Conservation (phyloP, 1,140 invertebrate species). For the Phthorimaea operculella region DNA sequence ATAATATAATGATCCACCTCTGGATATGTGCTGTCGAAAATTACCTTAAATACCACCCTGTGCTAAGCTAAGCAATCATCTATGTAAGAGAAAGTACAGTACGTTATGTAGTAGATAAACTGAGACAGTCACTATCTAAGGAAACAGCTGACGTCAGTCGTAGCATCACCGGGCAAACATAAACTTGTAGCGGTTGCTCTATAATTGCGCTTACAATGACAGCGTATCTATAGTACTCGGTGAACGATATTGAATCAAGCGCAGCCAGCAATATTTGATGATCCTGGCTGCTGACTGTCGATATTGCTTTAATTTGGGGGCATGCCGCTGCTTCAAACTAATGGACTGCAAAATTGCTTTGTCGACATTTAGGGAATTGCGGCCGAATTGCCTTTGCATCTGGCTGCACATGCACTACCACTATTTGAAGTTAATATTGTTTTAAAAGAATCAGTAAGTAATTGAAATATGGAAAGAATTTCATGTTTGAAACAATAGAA, state of each 20-base stretch:
- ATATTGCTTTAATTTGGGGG: constrained; percentile 1
- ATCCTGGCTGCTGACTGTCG: not conserved
- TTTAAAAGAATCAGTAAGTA: too few species aligned
- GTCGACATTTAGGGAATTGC: not conserved
- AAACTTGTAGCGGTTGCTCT: not conserved
- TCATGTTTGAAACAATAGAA: too few species aligned
- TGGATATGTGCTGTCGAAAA: too few species aligned
- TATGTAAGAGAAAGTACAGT: too few species aligned
- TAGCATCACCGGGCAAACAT: not conserved
- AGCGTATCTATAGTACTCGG: not conserved
- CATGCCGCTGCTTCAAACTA: constrained; percentile 1
- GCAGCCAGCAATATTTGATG: not conserved
- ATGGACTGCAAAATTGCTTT: not conserved
- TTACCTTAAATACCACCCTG: too few species aligned
- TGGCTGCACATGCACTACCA: too few species aligned
- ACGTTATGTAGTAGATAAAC: too few species aligned
- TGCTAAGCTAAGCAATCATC: too few species aligned
- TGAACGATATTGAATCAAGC: not conserved
- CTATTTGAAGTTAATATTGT: too few species aligned
- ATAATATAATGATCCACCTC: too few species aligned
- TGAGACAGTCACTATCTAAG: not conserved
- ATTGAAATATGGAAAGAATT: too few species aligned
- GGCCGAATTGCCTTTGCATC: not conserved
- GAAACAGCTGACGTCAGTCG: not conserved
- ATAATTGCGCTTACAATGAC: not conserved